These are phyloP conservation scores for Epinotia ramella DNA, from an alignment of 2,888 invertebrate species.

Conservation along the genomic window DNA sequence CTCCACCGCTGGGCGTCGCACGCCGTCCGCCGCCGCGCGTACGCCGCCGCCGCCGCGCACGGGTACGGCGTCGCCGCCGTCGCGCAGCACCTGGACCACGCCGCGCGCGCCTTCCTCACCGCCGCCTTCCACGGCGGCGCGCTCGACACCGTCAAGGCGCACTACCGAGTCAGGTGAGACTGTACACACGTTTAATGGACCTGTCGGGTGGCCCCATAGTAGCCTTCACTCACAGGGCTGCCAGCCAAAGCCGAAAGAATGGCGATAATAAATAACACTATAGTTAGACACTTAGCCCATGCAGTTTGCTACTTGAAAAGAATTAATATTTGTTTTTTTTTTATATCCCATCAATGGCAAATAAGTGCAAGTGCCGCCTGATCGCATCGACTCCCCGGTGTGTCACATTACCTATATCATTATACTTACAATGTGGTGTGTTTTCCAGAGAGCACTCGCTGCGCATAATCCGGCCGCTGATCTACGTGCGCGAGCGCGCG, in stretches of 20 bases:
- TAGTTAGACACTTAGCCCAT: too few relatives aligned
- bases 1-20: slow-evolving; percentile 89
- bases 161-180: slow-evolving; percentile 89
- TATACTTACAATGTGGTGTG: background rate
- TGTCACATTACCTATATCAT: background rate
- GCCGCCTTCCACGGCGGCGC: slow-evolving; percentile 93
- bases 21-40: slow-evolving; percentile 90
- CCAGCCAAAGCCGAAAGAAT: too few relatives aligned
- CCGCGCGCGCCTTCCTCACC: slow-evolving; percentile 92
- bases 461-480: slow-evolving; percentile 93
- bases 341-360: too few relatives aligned
- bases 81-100: slow-evolving; percentile 94
- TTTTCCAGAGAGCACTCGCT: slow-evolving; percentile 90
- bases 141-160: slow-evolving; percentile 91
- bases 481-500: slow-evolving; percentile 92
- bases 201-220: too few relatives aligned
- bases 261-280: too few relatives aligned
- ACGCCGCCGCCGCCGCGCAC: slow-evolving; percentile 89
- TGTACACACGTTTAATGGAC: too few relatives aligned
- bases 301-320: too few relatives aligned
- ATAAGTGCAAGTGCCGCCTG: too few relatives aligned
- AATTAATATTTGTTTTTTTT: too few relatives aligned
- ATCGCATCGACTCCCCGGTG: too few relatives aligned
- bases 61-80: slow-evolving; percentile 95
- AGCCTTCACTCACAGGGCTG: too few relatives aligned